Evolutionary conservation across 2,888 invertebrate species (phyloP), one percentile per base, ranked within the genome.

Genomic region (Prenolepis imparis): DNA sequence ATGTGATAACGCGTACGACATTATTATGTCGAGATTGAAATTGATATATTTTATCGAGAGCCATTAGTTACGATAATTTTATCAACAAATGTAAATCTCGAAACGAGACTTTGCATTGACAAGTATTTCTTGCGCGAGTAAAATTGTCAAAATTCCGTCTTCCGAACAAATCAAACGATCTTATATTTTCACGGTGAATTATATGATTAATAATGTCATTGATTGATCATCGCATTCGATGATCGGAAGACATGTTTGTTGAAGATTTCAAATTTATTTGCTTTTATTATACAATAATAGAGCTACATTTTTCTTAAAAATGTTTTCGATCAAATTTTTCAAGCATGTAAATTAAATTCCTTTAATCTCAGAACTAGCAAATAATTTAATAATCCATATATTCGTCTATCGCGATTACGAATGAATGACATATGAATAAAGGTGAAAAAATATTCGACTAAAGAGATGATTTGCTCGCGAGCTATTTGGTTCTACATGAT

Each of bases 141-240:
- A 55, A 18, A 15, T 21, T 8, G n/a, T 41, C 8, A 15, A 6
- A 61, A 32, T 73, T 41, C 61, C 18, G 52, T 36, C 18, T 21
- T 75, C 52, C 12, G 41, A 61, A 61, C 28, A 28, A 61, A 72
- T 4, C n/a, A n/a, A 55, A 55, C 5, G 15, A 39, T n/a, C 8
- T 28, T 39, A 36, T 36, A 36, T 36, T 4, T 36, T 36, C 36
- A 36, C 80, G 75, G 84, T 81, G 88, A 88, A 83, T 88, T 73
- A 88, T 73, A 88, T 83, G 84, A 84, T 82, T 88, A 86, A 84
- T 82, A 82, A 28, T 67, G 77, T 64, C 55, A 59, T n/a, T 44
- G 32, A 15, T 8, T 12, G 74, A 48, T 21, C n/a, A 48, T 21
- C n/a, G 6, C 36, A 32, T 72, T 63, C n/a, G n/a, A n/a, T n/a